phyloP scores from a whole-genome alignment of 1,140 invertebrate species.

The Stenopsyche tienmushanensis region DNA sequence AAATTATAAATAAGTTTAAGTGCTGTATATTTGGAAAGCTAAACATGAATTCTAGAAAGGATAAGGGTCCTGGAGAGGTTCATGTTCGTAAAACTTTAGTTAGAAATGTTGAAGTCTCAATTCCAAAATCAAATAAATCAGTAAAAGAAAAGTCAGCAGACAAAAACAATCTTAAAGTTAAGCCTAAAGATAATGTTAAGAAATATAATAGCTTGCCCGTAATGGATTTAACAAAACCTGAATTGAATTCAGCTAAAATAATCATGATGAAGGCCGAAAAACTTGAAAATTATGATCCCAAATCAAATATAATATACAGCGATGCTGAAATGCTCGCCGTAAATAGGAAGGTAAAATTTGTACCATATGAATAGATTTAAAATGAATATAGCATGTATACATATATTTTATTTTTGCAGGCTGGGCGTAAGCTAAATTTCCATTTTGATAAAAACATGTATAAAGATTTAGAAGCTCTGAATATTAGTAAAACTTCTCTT shows the following conservation, averaged over 20 bases:
- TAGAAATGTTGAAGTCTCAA: neutral
- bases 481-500: conserved; percentile 48
- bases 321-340: neutral
- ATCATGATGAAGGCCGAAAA: neutral
- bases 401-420: conserved; percentile 32
- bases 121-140: neutral
- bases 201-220: no score
- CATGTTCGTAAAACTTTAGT: conserved; percentile 1
- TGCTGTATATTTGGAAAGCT: no score
- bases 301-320: neutral
- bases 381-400: no score
- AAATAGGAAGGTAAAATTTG: conserved; percentile 2
- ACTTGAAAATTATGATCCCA: neutral
- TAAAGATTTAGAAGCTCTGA: conserved; percentile 53
- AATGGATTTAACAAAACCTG: conserved; percentile 1
- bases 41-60: neutral
- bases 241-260: neutral
- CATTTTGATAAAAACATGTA: conserved; percentile 54
- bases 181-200: no score
- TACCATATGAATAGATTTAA: no score
- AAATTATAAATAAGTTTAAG: no score
- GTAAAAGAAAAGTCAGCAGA: neutral
- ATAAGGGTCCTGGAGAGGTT: neutral
- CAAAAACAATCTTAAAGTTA: no score
- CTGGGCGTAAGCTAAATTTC: conserved; percentile 53